Evolutionary conservation across 2,888 invertebrate species (phyloP).

Genomic region (Monochamus alternatus): DNA sequence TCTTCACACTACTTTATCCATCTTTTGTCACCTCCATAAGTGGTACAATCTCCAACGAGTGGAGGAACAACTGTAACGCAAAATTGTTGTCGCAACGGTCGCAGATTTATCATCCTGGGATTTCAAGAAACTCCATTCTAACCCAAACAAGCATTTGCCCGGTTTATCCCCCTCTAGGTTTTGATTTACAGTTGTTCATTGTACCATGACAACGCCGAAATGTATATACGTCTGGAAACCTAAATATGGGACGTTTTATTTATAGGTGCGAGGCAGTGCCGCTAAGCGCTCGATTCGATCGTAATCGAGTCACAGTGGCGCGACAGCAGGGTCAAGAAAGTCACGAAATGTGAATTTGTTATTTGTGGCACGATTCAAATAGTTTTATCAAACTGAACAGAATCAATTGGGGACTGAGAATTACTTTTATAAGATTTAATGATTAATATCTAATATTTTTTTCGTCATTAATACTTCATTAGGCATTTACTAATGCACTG

Average conservation of each 20-base stretch:
- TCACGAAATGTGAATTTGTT: too few species aligned
- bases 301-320: conserved; percentile 48
- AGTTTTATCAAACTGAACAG: neutral
- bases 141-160: neutral
- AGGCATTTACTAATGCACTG: too few species aligned
- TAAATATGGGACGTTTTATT: conserved; percentile 41
- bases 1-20: neutral
- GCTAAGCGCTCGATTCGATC: conserved; percentile 44
- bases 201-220: conserved; percentile 14
- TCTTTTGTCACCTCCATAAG: neutral
- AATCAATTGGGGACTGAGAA: too few species aligned
- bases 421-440: too few species aligned
- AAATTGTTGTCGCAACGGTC: neutral
- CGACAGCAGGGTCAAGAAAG: conserved; percentile 6
- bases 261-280: conserved; percentile 36
- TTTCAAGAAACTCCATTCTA: neutral
- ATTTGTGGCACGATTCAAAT: neutral
- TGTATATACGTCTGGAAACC: conserved; percentile 15
- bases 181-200: conserved; percentile 20
- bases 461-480: too few species aligned
- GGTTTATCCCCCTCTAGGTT: neutral
- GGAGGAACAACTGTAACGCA: neutral
- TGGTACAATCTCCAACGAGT: neutral
- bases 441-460: too few species aligned
- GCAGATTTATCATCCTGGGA: neutral